Conservation (phyloP, 1,140 invertebrate species). For the Halictus rubicundus region DNA sequence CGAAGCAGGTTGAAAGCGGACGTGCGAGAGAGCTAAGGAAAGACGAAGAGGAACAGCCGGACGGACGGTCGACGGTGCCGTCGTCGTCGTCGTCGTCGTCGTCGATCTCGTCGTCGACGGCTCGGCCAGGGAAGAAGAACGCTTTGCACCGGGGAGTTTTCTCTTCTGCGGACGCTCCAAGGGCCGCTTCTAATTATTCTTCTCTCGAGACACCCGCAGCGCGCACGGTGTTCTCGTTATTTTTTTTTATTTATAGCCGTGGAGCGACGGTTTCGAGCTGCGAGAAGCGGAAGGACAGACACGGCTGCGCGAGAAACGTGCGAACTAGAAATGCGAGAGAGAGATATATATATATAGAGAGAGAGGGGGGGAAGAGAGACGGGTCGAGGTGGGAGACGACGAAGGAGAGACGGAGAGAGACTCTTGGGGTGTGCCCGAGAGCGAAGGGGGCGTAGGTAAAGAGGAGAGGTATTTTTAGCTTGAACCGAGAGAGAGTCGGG, state of each 20-base stretch:
- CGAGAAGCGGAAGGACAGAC: slow-evolving; percentile 42
- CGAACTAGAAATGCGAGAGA: neutral
- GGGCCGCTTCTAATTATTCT: slow-evolving; percentile 64
- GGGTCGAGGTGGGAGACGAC: neutral
- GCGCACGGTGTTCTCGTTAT: slow-evolving; percentile 50
- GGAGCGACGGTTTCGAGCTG: slow-evolving; percentile 46
- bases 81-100: neutral
- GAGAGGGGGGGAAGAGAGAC: slow-evolving; percentile 6
- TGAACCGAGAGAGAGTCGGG: slow-evolving; percentile 42
- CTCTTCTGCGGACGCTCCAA: slow-evolving; percentile 44
- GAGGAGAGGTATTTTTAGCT: slow-evolving; percentile 57
- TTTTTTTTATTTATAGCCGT: slow-evolving; percentile 62
- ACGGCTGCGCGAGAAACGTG: neutral
- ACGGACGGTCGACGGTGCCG: neutral
- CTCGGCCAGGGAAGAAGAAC: neutral
- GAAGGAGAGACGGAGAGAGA: slow-evolving; percentile 24
- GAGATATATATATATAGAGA: neutral
- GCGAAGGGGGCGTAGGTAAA: slow-evolving; percentile 35
- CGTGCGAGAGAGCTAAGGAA: neutral
- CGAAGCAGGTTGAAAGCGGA: neutral
- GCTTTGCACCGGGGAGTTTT: slow-evolving; percentile 29
- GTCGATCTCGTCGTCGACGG: neutral
- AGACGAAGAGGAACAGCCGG: no score
- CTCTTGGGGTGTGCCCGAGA: slow-evolving; percentile 27
- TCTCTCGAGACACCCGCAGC: slow-evolving; percentile 59